Conservation (phyloP, 1,140 invertebrate genomes). For the Carcinoscorpius rotundicauda region DNA sequence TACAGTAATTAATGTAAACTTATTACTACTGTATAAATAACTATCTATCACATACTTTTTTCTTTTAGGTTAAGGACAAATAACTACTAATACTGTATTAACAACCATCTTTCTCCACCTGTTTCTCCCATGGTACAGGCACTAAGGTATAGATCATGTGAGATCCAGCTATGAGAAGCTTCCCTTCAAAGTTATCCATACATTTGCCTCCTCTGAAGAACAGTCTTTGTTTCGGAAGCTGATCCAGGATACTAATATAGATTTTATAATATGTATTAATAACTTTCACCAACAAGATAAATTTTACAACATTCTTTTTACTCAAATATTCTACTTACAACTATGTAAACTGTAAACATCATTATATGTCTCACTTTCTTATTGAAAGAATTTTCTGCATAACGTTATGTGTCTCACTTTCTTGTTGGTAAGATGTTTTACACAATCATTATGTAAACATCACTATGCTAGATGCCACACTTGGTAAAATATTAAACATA, state of each 20-base stretch:
- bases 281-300: not conserved
- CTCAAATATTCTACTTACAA: no score
- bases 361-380: no score
- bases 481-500: no score
- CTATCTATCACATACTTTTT: no score
- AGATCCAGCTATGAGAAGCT: constrained; percentile 35
- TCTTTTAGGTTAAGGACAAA: not conserved
- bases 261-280: not conserved
- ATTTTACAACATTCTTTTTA: not conserved
- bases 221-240: constrained; percentile 40
- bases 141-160: constrained; percentile 37
- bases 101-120: constrained; percentile 27
- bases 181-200: constrained; percentile 41
- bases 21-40: no score
- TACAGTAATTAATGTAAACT: no score
- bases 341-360: no score
- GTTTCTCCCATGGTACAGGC: constrained; percentile 41
- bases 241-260: constrained; percentile 37
- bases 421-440: no score
- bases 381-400: no score
- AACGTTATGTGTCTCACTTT: no score
- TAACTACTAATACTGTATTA: constrained; percentile 5
- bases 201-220: constrained; percentile 35
- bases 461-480: no score
- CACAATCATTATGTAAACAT: no score